Base-by-base conservation (phyloP, 1,140 invertebrate species). In the Copidosoma floridanum region DNA sequence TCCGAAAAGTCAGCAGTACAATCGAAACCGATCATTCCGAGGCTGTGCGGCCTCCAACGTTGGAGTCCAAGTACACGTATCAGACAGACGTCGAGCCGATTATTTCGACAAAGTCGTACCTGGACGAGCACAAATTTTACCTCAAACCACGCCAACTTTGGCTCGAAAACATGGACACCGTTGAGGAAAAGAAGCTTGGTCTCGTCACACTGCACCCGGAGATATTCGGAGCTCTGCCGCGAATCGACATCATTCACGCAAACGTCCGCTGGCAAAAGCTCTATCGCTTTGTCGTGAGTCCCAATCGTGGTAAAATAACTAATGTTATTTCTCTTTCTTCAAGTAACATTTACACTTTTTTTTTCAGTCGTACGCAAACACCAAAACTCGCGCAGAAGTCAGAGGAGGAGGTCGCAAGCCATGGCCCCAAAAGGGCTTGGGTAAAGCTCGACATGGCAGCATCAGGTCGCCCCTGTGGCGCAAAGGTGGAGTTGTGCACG, bases 391-490 rank as follows among this genome's bases (percentile, higher is more conserved):
- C 55, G 88, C 89, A 16, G 97, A 99, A 83, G 86, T 94, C 54
- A 78, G 84, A 47, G 95, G 95, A 53, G 92, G 94, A 56, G 93
- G 91, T 3, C 81, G 85, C 29, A 98, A 98, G 71, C 95, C 95
- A 0, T 97, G 94, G 93, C 93, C 91, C 7, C 97, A 99, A 73
- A 99, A 99, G 82, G 95, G 94, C 2, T 63, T 76, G 18, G 97
- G 97, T 1, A 82, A 85, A 68, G 91, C 97, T 23, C 82, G 97
- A 40, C 94, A 97, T 77, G 94, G 95, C 26, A 95, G 91, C 41
- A 94, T 92, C 61, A 83, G 94, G 63, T 94, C 94, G 3, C 95
- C 95, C 0, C 69, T 98, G 4, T 98, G 85, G 72, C 81, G 80
- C 65, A 84, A 86, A 29, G 95, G 96, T 74, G 95, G 93, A 60